Percentiles rank a stretch among this genome's conserved stretches.
These are phyloP conservation scores for Malurus leucopterus DNA, from an alignment of 2,797 vertebrate species.

Conservation along the genomic window DNA sequence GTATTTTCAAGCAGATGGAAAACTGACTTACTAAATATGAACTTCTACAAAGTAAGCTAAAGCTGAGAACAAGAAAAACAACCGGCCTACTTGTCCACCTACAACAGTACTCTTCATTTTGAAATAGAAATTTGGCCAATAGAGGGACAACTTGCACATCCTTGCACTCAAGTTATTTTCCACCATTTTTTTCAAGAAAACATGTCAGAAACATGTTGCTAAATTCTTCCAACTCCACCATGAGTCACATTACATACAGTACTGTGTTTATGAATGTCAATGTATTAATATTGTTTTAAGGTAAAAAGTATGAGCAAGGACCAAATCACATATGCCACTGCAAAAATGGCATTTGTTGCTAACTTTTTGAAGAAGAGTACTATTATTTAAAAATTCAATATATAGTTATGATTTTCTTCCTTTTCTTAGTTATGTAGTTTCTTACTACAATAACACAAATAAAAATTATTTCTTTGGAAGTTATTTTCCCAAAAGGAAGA, in stretches of 20 bases:
- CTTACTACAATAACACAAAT: background rate
- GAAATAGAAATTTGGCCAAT: background rate
- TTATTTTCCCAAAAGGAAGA: background rate
- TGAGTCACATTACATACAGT: background rate
- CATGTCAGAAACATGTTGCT: accelerated
- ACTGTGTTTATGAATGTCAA: background rate
- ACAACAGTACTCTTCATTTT: background rate
- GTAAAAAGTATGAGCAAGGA: background rate
- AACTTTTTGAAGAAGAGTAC: background rate
- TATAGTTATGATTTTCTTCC: background rate
- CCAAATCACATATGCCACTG: background rate
- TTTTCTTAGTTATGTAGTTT: too few relatives aligned
- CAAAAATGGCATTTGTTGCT: background rate
- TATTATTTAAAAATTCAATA: background rate
- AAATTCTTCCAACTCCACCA: background rate
- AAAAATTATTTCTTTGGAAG: background rate
- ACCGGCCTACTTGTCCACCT: background rate
- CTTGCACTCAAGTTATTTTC: background rate
- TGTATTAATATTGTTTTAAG: background rate
- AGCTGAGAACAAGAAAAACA: background rate
- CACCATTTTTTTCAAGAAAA: background rate
- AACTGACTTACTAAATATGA: background rate
- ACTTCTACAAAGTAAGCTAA: background rate
- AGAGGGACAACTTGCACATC: background rate
- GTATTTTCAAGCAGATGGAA: background rate